Conservation (phyloP, 2,797 vertebrate species). For the Ctenopoma kingsleyae region DNA sequence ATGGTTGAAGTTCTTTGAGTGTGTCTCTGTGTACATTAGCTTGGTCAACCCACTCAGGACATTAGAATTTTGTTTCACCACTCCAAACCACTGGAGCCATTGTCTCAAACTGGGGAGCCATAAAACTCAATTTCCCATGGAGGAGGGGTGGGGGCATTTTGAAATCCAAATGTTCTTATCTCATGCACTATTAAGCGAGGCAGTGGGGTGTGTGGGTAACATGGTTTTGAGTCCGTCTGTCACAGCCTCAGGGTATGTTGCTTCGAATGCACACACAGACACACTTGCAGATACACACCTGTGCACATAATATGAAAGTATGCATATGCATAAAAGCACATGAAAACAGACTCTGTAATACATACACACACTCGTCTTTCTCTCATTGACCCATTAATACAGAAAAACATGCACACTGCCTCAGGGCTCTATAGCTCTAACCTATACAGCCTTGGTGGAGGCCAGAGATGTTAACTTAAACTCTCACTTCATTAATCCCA, state of each 20-base stretch:
- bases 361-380: conserved; percentile 39
- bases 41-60: conserved; percentile 38
- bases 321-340: conserved; percentile 54
- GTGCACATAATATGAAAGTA: conserved; percentile 3
- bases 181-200: conserved; percentile 86
- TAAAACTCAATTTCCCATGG: conserved; percentile 83
- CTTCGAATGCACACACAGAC: conserved; percentile 52
- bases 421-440: conserved; percentile 56
- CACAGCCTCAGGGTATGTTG: conserved; percentile 73
- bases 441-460: conserved; percentile 59
- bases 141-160: conserved; percentile 62
- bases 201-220: conserved; percentile 81
- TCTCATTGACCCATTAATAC: conserved; percentile 64
- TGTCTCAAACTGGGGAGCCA: conserved; percentile 63
- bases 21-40: conserved; percentile 33
- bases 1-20: conserved; percentile 1
- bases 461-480: conserved; percentile 66
- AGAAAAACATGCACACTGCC: conserved; percentile 63
- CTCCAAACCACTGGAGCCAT: conserved; percentile 54
- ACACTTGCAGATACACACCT: conserved; percentile 35
- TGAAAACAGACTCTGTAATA: conserved; percentile 23
- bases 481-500: conserved; percentile 77
- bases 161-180: conserved; percentile 86
- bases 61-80: conserved; percentile 52
- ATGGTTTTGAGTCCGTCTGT: conserved; percentile 80